Evolutionary conservation across 2,797 vertebrate genomes (phyloP).

Genomic region (Sciurus vulgaris): DNA sequence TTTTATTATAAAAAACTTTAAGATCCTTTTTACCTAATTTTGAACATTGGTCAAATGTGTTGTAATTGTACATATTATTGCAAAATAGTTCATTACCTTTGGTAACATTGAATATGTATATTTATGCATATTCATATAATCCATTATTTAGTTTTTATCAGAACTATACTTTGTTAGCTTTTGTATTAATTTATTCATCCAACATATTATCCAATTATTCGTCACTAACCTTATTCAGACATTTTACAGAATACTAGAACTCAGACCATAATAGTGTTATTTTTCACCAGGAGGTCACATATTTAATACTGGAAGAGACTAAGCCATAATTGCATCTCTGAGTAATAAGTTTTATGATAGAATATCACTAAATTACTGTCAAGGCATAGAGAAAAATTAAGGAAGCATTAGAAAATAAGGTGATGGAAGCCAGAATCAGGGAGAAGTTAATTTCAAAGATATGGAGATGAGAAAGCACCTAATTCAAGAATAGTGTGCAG

Average conservation of each 20-base stretch:
- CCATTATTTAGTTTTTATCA: background rate
- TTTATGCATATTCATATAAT: background rate
- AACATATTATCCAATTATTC: background rate
- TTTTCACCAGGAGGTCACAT: background rate
- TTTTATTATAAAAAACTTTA: slow-evolving; percentile 1
- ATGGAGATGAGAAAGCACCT: background rate
- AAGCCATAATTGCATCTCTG: background rate
- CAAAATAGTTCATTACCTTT: slow-evolving; percentile 14
- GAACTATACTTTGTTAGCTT: background rate
- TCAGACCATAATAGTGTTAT: background rate
- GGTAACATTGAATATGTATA: background rate
- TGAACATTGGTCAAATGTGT: background rate
- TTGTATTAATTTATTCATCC: background rate
- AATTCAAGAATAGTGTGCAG: background rate
- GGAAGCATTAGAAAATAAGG: background rate
- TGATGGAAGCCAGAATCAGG: background rate
- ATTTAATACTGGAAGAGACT: background rate
- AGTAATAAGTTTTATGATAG: background rate
- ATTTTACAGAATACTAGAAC: background rate
- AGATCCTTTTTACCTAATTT: background rate
- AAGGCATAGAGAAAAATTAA: background rate
- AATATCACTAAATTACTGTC: background rate
- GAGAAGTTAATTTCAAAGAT: background rate
- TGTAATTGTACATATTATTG: background rate
- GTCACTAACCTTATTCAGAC: background rate